These are phyloP conservation scores for Anorthoa munda DNA, from an alignment of 2,888 invertebrate species.

Conservation along the genomic window DNA sequence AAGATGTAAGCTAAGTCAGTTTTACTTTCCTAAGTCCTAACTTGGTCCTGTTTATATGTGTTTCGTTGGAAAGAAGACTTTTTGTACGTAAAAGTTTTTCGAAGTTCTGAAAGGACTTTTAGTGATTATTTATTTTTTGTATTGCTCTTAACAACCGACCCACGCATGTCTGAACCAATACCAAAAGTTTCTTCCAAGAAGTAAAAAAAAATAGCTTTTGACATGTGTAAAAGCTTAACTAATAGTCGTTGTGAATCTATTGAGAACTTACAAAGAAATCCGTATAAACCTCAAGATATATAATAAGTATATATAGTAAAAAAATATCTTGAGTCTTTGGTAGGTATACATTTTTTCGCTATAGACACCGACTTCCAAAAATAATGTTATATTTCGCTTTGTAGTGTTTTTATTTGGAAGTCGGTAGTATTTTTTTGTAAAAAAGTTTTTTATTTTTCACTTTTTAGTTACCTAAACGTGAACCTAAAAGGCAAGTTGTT, in stretches of 20 bases:
- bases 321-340: no score
- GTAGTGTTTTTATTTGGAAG: no score
- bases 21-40: constrained; percentile 1
- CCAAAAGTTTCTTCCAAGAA: not conserved
- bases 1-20: constrained; percentile 1
- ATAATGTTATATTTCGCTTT: no score
- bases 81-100: constrained; percentile 24
- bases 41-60: constrained; percentile 26
- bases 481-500: no score
- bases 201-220: constrained; percentile 1
- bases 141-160: no score
- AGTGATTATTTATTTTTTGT: not conserved
- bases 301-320: no score
- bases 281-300: not conserved
- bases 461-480: no score
- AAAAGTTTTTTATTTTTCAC: no score
- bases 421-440: no score
- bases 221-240: not conserved
- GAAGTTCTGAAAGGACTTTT: not conserved
- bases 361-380: no score
- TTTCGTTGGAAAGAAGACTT: constrained; percentile 16
- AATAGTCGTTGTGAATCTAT: constrained; percentile 7
- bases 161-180: not conserved
- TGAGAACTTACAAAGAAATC: constrained; percentile 9
- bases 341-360: no score